Percentiles rank a stretch among this genome's conserved stretches.
Conservation (phyloP, 2,113 vertebrate species). For the Nannobrachium achirus region DNA sequence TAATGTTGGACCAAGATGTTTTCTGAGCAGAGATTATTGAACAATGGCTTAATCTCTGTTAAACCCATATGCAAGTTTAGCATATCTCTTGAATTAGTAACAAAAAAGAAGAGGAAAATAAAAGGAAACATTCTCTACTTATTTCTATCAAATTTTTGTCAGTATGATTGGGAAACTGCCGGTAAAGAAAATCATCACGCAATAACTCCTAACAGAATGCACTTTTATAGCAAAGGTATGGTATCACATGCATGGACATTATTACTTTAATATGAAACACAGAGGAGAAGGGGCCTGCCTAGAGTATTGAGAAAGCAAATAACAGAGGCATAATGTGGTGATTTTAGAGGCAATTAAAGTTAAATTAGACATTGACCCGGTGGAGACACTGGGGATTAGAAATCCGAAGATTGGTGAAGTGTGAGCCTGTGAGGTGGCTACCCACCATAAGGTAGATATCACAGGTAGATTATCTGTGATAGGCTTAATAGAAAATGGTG, state of each 20-base stretch:
- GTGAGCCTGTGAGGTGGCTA: constrained; percentile 17
- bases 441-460: constrained; percentile 22
- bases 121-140: not conserved
- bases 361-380: constrained; percentile 33
- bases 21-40: too few species aligned
- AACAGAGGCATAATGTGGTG: not conserved
- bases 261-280: not conserved
- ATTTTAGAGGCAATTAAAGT: constrained; percentile 29
- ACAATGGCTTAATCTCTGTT: too few species aligned
- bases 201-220: not conserved
- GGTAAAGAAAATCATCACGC: not conserved
- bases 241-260: too few species aligned
- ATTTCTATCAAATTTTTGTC: not conserved
- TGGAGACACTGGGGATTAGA: constrained; percentile 2
- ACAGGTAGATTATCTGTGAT: constrained; percentile 45
- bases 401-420: constrained; percentile 26
- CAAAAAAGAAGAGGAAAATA: too few species aligned
- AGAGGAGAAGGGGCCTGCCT: not conserved
- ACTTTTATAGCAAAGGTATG: too few species aligned
- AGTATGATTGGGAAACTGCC: not conserved
- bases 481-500: constrained; percentile 59
- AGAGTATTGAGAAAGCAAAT: not conserved
- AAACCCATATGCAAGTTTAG: too few species aligned
- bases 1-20: too few species aligned
- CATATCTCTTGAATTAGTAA: too few species aligned